phyloP scores from a whole-genome alignment of 2,113 vertebrate genomes.

The Hippocampus comes region DNA sequence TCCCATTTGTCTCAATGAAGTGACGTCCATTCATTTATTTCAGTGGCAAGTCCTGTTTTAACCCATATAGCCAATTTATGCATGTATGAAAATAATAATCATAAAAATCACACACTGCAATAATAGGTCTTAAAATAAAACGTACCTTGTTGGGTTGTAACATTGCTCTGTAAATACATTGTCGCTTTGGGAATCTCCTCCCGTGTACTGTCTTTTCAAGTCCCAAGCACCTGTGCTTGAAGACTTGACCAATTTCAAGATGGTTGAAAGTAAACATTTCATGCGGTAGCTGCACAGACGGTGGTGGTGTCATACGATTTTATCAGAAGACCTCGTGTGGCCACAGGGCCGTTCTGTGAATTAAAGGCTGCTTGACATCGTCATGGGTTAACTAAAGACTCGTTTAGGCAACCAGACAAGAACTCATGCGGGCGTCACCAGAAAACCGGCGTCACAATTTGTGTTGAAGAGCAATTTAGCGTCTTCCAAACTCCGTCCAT shows the following conservation, averaged over 20 bases:
- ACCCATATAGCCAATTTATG: background rate
- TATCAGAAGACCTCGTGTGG: background rate
- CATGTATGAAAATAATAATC: background rate
- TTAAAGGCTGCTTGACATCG: background rate
- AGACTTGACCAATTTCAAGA: background rate
- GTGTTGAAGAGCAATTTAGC: background rate
- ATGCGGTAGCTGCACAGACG: background rate
- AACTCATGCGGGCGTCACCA: background rate
- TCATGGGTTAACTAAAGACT: background rate
- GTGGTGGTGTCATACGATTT: background rate
- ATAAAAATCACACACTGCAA: background rate
- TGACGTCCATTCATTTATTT: no score
- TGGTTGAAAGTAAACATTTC: conserved; percentile 7
- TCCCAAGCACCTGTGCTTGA: background rate
- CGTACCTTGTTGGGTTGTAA: conserved; percentile 6
- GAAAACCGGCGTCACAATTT: background rate
- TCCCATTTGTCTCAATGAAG: no score
- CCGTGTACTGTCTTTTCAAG: background rate
- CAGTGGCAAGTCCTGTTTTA: no score
- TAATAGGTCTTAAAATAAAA: background rate
- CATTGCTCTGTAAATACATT: conserved; percentile 3
- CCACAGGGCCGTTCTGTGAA: background rate
- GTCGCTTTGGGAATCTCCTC: background rate
- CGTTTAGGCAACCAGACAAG: background rate
- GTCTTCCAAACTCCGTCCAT: background rate